phyloP scores from a whole-genome alignment of 2,113 vertebrate species.

The Calcarius ornatus region DNA sequence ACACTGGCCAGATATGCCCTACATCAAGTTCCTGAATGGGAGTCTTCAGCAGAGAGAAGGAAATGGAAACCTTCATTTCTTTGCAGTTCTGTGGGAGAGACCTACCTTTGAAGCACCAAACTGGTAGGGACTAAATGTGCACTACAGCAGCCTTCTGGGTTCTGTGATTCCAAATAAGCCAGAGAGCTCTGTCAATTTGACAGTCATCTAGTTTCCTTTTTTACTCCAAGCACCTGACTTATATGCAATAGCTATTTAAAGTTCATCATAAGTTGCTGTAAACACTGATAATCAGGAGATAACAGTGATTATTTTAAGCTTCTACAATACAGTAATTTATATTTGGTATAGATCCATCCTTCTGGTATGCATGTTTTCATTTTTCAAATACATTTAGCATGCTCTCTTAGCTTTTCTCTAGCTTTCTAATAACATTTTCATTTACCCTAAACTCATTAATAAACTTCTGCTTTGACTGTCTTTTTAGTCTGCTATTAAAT shows the following conservation, averaged over 20 bases:
- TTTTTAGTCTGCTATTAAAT: background rate
- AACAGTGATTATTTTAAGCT: background rate
- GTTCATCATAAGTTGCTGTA: background rate
- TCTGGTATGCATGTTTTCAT: background rate
- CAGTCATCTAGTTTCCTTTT: background rate
- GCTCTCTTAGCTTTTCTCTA: background rate
- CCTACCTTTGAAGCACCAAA: background rate
- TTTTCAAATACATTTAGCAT: background rate
- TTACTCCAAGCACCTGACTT: background rate
- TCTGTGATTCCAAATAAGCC: background rate
- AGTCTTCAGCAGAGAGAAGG: background rate
- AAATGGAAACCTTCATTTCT: background rate
- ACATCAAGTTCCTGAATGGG: background rate
- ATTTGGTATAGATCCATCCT: background rate
- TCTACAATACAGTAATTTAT: background rate
- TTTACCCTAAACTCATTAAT: background rate
- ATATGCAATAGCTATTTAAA: background rate
- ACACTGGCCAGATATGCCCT: background rate
- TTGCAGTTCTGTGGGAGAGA: background rate
- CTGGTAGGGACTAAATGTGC: background rate
- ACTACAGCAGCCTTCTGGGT: background rate
- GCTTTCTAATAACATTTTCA: background rate
- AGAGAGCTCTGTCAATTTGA: background rate
- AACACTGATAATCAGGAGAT: background rate
- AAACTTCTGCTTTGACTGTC: background rate